phyloP scores from a whole-genome alignment of 2,888 invertebrate genomes.

The Hyalella azteca region DNA sequence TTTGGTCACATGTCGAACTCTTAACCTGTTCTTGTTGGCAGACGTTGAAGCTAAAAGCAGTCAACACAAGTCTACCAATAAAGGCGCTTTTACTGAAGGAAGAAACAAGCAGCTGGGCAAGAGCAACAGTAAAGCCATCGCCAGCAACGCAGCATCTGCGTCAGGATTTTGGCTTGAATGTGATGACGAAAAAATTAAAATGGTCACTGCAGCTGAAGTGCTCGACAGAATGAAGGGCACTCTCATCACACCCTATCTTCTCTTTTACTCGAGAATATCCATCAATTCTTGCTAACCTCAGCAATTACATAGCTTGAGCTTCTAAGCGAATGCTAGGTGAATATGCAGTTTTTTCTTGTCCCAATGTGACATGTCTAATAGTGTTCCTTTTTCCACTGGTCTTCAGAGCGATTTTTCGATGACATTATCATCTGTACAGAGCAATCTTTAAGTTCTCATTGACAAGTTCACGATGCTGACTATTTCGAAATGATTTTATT shows the following conservation, averaged over 20 bases:
- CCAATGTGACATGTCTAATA: neutral
- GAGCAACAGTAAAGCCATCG: neutral
- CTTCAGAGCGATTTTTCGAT: no score
- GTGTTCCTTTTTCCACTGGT: no score
- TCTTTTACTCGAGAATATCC: slow-evolving; percentile 71
- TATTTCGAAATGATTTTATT: no score
- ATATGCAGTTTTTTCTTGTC: neutral
- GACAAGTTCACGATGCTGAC: no score
- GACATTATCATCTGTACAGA: no score
- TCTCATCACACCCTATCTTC: slow-evolving; percentile 79
- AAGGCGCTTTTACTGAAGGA: neutral
- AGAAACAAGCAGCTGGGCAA: slow-evolving; percentile 1
- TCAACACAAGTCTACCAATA: neutral
- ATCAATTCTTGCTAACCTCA: neutral
- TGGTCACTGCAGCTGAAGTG: slow-evolving; percentile 78
- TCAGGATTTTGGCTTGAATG: slow-evolving; percentile 79
- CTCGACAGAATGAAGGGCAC: slow-evolving; percentile 78
- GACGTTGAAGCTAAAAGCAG: neutral
- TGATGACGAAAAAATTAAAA: slow-evolving; percentile 83
- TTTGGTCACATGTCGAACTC: no score
- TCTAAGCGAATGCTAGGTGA: no score
- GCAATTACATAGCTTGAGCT: neutral
- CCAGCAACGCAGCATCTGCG: neutral
- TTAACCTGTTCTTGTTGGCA: neutral
- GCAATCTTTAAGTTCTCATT: no score